These are phyloP conservation scores for Varecia variegata DNA, from an alignment of 2,797 vertebrate genomes.

Conservation along the genomic window DNA sequence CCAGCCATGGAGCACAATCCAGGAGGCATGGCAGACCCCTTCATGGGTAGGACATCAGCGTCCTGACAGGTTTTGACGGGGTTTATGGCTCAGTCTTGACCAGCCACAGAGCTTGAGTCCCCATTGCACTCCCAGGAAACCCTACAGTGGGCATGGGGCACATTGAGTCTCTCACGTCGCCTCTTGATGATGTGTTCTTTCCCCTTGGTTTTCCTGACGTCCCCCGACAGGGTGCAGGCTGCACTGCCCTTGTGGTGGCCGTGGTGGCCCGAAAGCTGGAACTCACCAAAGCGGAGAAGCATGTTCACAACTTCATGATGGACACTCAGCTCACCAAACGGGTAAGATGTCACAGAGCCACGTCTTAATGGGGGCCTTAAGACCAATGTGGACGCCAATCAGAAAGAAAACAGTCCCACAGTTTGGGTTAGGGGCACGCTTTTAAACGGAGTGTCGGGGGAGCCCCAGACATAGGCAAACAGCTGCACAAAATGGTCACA, in stretches of 20 bases:
- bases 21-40: neutral
- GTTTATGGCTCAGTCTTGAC: neutral
- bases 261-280: slow-evolving; percentile 99
- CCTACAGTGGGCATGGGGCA: neutral
- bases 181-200: neutral
- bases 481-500: neutral
- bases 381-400: neutral
- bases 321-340: slow-evolving; percentile 98
- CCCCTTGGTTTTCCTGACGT: neutral
- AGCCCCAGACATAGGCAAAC: neutral
- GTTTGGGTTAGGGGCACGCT: rapidly evolving
- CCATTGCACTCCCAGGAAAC: neutral
- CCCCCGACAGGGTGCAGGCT: slow-evolving; percentile 90
- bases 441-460: neutral
- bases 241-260: slow-evolving; percentile 97
- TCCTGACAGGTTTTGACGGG: neutral
- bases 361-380: rapidly evolving
- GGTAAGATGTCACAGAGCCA: slow-evolving; percentile 83
- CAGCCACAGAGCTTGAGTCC: neutral
- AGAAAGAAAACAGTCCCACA: rapidly evolving
- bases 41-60: neutral
- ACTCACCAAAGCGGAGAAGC: slow-evolving; percentile 98
- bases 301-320: slow-evolving; percentile 99
- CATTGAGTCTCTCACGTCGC: rapidly evolving
- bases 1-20: neutral